These are phyloP conservation scores for Coturnix japonica DNA, from an alignment of 2,113 vertebrate species.

Conservation along the genomic window DNA sequence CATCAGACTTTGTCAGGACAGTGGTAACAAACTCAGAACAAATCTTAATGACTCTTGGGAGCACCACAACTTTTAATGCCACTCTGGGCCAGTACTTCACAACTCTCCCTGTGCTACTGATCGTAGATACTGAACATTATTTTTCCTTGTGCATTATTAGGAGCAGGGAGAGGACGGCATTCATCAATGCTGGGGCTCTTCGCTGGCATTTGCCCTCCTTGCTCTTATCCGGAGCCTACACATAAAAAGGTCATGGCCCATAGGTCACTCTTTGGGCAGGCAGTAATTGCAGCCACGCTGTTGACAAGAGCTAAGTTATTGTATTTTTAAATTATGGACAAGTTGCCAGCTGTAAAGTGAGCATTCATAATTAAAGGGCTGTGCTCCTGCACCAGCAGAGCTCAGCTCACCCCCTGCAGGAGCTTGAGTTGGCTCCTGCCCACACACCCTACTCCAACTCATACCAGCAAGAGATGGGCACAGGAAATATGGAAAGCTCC, in stretches of 20 bases:
- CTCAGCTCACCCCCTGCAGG: background rate
- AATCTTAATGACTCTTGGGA: background rate
- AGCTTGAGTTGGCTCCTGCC: background rate
- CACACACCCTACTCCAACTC: background rate
- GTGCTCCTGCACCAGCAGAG: background rate
- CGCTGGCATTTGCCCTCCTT: background rate
- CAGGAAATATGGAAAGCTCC: background rate
- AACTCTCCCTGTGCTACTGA: rapidly evolving
- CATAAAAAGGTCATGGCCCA: rapidly evolving
- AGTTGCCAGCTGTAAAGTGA: rapidly evolving
- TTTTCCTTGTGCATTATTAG: background rate
- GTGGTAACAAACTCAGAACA: background rate
- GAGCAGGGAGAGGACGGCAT: background rate
- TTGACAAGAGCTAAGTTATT: background rate
- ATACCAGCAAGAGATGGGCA: rapidly evolving
- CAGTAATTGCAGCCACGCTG: background rate
- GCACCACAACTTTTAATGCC: background rate
- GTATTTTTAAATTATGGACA: background rate
- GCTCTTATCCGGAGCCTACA: background rate
- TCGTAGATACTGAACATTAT: background rate
- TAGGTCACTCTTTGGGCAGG: background rate
- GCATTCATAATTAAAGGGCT: background rate
- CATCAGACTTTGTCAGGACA: background rate
- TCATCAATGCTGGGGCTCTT: background rate
- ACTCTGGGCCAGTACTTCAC: background rate